A percentile compares a stretch with the other conserved stretches of the same genome.
Conservation (phyloP, 2,113 vertebrate genomes). For the Microcebus murinus region DNA sequence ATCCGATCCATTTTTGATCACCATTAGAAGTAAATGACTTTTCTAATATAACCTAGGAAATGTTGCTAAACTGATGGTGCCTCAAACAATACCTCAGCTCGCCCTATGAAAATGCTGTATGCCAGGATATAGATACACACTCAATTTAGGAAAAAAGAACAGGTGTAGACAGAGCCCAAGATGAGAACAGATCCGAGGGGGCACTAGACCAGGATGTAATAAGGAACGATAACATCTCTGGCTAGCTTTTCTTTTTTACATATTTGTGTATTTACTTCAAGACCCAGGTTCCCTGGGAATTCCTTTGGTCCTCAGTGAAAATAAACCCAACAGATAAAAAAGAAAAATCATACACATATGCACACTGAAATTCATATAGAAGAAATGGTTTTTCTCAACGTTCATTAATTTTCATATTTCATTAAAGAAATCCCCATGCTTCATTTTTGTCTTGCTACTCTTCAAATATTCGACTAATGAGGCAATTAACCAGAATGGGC, state of each 20-base stretch:
- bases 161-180: not conserved
- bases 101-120: not conserved
- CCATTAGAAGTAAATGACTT: not conserved
- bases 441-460: not conserved
- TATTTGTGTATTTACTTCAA: not conserved
- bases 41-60: not conserved
- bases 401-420: slow-evolving; percentile 45
- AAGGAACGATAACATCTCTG: not conserved
- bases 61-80: not conserved
- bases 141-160: not conserved
- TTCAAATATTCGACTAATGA: slow-evolving; percentile 47
- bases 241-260: not conserved
- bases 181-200: not conserved
- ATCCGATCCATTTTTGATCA: not conserved
- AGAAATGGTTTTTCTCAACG: not conserved
- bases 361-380: not conserved
- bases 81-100: not conserved
- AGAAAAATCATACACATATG: not conserved
- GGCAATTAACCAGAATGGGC: slow-evolving; percentile 43
- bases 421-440: slow-evolving; percentile 33
- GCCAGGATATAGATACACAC: not conserved
- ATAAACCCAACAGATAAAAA: not conserved
- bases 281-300: not conserved
- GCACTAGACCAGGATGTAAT: fast-evolving
- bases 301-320: not conserved